These are phyloP conservation scores for Drosophila lacteicornis DNA, from an alignment of 1,140 invertebrate species.

Conservation along the genomic window DNA sequence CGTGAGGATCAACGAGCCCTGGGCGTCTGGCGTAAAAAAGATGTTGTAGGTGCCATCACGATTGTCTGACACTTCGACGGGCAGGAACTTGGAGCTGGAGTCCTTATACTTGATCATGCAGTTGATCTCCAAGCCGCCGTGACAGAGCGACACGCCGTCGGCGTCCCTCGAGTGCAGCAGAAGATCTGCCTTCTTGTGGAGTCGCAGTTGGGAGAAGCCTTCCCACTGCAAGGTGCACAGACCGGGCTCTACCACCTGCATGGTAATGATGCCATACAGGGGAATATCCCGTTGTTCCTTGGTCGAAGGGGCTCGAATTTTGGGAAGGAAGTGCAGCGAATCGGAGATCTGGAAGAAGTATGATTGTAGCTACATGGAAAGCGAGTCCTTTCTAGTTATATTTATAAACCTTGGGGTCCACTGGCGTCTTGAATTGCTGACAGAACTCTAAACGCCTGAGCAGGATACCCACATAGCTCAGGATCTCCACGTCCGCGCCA, in stretches of 20 bases:
- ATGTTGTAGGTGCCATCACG: slow-evolving; percentile 88
- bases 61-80: slow-evolving; percentile 86
- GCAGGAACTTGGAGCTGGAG: slow-evolving; percentile 71
- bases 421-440: slow-evolving; percentile 85
- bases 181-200: slow-evolving; percentile 85
- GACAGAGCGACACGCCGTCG: slow-evolving; percentile 85
- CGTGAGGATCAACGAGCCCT: slow-evolving; percentile 87
- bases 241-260: slow-evolving; percentile 87
- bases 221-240: slow-evolving; percentile 86
- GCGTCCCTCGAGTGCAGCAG: slow-evolving; percentile 86
- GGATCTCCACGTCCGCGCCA: slow-evolving; percentile 89
- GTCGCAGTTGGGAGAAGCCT: slow-evolving; percentile 83
- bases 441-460: slow-evolving; percentile 88
- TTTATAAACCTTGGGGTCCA: slow-evolving; percentile 79
- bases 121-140: slow-evolving; percentile 86
- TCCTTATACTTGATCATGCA: slow-evolving; percentile 85
- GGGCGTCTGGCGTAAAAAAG: slow-evolving; percentile 86
- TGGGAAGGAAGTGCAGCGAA: slow-evolving; percentile 85
- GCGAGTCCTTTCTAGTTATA: not conserved
- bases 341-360: slow-evolving; percentile 78
- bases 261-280: slow-evolving; percentile 86
- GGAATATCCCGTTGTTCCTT: slow-evolving; percentile 84
- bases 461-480: slow-evolving; percentile 88
- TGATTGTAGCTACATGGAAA: not conserved
- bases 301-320: slow-evolving; percentile 84